Conservation (phyloP, 2,113 vertebrate genomes). For the Chamaea fasciata region DNA sequence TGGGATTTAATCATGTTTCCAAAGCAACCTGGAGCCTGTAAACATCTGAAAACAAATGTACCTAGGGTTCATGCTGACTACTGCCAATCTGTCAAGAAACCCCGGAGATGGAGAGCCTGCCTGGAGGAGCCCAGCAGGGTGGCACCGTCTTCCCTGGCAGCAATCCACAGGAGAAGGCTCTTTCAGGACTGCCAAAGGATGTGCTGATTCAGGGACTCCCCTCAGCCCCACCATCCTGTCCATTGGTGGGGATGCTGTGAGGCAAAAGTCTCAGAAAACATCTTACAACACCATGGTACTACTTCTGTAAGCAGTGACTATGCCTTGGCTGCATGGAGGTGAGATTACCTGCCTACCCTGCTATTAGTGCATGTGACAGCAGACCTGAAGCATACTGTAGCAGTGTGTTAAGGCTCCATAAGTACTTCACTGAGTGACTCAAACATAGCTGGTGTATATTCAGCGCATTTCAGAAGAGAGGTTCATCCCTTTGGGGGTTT, state of each 20-base stretch:
- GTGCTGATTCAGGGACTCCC: not conserved
- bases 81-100: not conserved
- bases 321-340: not conserved
- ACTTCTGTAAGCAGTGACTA: not conserved
- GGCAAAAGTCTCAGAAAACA: not conserved
- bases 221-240: not conserved
- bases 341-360: not conserved
- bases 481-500: not conserved
- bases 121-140: not conserved
- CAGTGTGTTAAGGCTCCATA: not conserved
- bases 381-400: not conserved
- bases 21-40: not conserved
- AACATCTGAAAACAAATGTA: not conserved
- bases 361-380: not conserved
- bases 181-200: not conserved
- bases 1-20: not conserved
- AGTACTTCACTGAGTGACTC: not conserved
- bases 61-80: fast-evolving
- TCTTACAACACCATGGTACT: not conserved
- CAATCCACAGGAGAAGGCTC: not conserved
- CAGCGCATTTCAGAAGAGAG: not conserved
- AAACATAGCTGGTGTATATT: not conserved
- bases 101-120: fast-evolving
- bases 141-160: not conserved
- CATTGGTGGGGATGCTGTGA: fast-evolving